phyloP scores from a whole-genome alignment of 2,113 vertebrate genomes.

The Tricholaema leucomelas region DNA sequence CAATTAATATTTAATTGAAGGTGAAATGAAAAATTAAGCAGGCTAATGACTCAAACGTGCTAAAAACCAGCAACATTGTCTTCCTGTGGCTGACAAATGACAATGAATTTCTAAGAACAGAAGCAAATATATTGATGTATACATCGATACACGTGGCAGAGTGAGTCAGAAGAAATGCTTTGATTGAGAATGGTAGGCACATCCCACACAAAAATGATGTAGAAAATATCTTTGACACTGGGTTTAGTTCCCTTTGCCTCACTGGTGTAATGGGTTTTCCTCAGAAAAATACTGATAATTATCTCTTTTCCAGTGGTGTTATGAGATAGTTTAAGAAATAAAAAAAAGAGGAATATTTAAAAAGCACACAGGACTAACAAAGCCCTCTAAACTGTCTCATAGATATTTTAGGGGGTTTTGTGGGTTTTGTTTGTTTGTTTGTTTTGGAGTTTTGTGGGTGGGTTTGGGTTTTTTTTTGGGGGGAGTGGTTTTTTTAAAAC shows the following conservation, averaged over 20 bases:
- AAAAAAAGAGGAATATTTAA: background rate
- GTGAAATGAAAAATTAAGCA: slow-evolving; percentile 50
- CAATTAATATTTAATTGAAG: slow-evolving; percentile 53
- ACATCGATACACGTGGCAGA: background rate
- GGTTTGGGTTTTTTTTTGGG: no score
- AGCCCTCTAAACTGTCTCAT: background rate
- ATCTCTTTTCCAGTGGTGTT: background rate
- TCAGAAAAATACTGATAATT: background rate
- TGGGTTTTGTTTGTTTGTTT: background rate
- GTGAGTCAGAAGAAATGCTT: background rate
- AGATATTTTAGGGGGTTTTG: background rate
- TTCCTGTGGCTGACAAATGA: background rate
- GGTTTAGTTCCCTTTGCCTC: background rate
- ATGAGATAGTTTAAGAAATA: background rate
- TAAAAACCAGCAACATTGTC: background rate
- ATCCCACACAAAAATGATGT: background rate
- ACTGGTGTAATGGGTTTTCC: background rate
- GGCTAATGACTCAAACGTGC: slow-evolving; percentile 5
- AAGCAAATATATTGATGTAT: background rate
- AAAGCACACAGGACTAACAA: background rate
- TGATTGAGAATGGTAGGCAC: background rate
- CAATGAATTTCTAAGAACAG: background rate
- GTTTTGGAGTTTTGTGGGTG: background rate
- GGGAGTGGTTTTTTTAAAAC: background rate
- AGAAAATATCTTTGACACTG: background rate